These are phyloP conservation scores for Mesitornis unicolor DNA, from an alignment of 2,113 vertebrate genomes.

Conservation along the genomic window DNA sequence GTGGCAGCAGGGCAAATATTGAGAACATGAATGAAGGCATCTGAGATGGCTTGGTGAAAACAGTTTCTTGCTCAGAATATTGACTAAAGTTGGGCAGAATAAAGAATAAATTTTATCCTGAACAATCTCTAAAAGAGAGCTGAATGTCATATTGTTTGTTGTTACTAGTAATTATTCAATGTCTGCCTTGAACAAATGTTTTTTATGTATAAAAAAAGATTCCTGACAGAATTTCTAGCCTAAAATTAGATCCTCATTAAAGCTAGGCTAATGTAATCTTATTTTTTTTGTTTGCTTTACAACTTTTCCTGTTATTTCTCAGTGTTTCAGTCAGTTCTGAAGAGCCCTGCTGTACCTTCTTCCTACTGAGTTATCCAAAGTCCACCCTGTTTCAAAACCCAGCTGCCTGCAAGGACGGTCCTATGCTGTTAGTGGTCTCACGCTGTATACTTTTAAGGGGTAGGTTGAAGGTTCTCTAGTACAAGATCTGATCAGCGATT, in stretches of 20 bases:
- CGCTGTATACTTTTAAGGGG: background rate
- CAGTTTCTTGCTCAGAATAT: background rate
- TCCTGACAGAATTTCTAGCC: background rate
- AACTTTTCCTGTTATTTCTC: background rate
- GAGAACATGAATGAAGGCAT: background rate
- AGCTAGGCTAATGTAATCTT: background rate
- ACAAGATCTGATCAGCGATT: no score
- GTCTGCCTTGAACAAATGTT: background rate
- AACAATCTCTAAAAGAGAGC: background rate
- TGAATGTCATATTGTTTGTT: background rate
- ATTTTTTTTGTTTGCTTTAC: background rate
- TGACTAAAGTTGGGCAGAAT: background rate
- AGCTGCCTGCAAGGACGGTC: background rate
- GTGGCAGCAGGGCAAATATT: background rate
- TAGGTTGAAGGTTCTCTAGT: background rate
- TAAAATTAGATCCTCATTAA: background rate
- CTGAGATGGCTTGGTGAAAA: background rate
- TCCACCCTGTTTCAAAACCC: background rate
- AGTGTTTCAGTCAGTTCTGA: background rate
- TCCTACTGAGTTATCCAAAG: background rate
- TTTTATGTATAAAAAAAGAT: background rate
- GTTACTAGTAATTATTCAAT: background rate
- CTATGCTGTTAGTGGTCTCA: background rate
- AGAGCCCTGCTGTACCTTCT: fast-evolving
- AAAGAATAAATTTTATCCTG: background rate